A percentile compares a stretch with the other conserved stretches of the same genome.
Conservation (phyloP, 2,113 vertebrate species). For the Propithecus coquereli region DNA sequence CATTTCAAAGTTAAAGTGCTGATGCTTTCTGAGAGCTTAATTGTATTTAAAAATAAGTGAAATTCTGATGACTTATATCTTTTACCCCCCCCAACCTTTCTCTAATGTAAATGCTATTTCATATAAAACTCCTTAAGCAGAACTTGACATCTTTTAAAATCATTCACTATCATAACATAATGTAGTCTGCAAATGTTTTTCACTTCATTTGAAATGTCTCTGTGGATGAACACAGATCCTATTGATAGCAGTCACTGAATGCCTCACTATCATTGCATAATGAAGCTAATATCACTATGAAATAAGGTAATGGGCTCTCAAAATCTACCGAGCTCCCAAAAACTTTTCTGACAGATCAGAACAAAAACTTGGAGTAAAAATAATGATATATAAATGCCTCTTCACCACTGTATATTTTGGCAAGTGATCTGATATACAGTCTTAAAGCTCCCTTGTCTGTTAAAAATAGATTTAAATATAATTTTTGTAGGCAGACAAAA, state of each 20-base stretch:
- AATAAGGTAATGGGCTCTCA: conserved; percentile 40
- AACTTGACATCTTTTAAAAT: conserved; percentile 64
- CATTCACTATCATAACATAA: conserved; percentile 51
- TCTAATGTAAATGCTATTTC: conserved; percentile 54
- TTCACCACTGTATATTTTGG: neutral
- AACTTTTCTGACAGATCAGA: conserved; percentile 41
- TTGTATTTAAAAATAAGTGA: conserved; percentile 66
- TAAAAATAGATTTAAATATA: neutral
- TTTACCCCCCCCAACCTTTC: conserved; percentile 30
- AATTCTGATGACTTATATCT: conserved; percentile 49
- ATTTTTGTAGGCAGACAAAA: neutral
- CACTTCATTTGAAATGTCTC: conserved; percentile 40
- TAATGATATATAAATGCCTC: neutral
- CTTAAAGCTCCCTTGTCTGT: neutral
- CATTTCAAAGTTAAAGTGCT: conserved; percentile 38
- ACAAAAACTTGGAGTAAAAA: conserved; percentile 48
- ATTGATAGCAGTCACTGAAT: neutral
- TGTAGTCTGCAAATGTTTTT: conserved; percentile 55
- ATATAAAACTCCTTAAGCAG: conserved; percentile 61
- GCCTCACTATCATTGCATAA: neutral
- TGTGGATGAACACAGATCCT: conserved; percentile 53
- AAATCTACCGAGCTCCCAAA: neutral
- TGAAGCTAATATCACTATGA: conserved; percentile 13
- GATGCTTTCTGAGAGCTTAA: conserved; percentile 44
- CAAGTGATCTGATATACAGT: neutral